phyloP scores from a whole-genome alignment of 2,113 vertebrate genomes.

The Neolamprologus modestus region DNA sequence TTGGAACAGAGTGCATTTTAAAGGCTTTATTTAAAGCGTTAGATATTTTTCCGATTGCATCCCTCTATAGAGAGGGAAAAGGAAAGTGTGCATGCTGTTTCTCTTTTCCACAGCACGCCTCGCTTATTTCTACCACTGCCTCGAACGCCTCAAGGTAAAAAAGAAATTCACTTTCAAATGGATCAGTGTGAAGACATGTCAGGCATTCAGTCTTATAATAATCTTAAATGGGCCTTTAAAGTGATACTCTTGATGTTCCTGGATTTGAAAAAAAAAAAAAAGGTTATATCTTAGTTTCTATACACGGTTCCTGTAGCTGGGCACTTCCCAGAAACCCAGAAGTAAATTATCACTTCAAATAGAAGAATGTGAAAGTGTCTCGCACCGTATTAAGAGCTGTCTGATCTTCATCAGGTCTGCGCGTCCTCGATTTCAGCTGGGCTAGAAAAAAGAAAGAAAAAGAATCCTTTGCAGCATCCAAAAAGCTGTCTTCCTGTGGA shows the following conservation, averaged over 20 bases:
- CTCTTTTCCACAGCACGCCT: background rate
- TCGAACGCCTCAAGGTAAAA: background rate
- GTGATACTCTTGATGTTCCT: background rate
- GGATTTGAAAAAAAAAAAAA: background rate
- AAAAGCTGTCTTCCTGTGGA: background rate
- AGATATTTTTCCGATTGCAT: background rate
- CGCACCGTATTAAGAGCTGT: background rate
- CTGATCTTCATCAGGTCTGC: background rate
- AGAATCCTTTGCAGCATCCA: background rate
- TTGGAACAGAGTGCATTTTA: background rate
- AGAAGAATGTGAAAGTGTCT: background rate
- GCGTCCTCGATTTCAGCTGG: background rate
- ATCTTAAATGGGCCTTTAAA: background rate
- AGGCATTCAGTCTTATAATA: background rate
- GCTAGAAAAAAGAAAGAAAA: background rate
- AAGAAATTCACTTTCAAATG: conserved; percentile 19
- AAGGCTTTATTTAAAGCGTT: background rate
- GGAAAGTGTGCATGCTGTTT: background rate
- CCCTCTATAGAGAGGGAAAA: background rate
- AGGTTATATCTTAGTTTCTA: background rate
- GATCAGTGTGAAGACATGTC: background rate
- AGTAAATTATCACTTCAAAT: background rate
- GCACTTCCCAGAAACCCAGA: background rate
- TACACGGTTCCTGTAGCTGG: background rate
- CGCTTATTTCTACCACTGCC: background rate